These are phyloP conservation scores for Cyrtodaria siliqua DNA, from an alignment of 2,888 invertebrate genomes.

Conservation along the genomic window DNA sequence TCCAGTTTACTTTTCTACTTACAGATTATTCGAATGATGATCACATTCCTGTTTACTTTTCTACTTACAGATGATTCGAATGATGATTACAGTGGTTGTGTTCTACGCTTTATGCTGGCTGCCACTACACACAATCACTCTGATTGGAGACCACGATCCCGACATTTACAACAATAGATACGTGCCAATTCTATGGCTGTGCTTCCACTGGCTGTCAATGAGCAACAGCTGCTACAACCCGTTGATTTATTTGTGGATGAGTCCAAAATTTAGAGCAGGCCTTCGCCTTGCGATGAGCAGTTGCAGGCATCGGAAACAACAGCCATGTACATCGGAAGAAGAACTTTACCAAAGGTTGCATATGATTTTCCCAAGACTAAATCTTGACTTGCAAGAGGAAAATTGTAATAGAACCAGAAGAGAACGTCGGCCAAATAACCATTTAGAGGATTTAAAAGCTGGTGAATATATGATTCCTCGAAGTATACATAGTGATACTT, in stretches of 20 bases:
- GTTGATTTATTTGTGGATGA: conserved; percentile 74
- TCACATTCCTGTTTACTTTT: no score
- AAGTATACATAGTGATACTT: conserved; percentile 66
- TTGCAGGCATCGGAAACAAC: conserved; percentile 54
- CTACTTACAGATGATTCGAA: conserved; percentile 73
- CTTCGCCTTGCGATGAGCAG: conserved; percentile 63
- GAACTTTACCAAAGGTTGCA: conserved; percentile 56
- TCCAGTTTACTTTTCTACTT: no score
- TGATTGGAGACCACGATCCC: conserved; percentile 69
- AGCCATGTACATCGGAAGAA: conserved; percentile 60
- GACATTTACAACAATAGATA: conserved; percentile 67
- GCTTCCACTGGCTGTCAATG: conserved; percentile 75
- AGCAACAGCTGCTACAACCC: conserved; percentile 75
- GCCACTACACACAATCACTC: conserved; percentile 69
- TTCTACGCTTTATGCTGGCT: conserved; percentile 76
- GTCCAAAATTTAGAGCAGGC: conserved; percentile 73
- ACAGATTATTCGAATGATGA: no score
- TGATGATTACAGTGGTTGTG: conserved; percentile 75
- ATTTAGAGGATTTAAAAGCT: conserved; percentile 35
- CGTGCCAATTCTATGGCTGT: conserved; percentile 70
- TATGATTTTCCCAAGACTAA: conserved; percentile 41
- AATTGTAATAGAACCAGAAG: conserved; percentile 4
- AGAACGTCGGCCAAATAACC: conserved; percentile 11
- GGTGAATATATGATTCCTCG: conserved; percentile 51
- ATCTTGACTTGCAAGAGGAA: conserved; percentile 25